These are phyloP conservation scores for Conus canariensis DNA, from an alignment of 2,888 invertebrate genomes.

Conservation along the genomic window DNA sequence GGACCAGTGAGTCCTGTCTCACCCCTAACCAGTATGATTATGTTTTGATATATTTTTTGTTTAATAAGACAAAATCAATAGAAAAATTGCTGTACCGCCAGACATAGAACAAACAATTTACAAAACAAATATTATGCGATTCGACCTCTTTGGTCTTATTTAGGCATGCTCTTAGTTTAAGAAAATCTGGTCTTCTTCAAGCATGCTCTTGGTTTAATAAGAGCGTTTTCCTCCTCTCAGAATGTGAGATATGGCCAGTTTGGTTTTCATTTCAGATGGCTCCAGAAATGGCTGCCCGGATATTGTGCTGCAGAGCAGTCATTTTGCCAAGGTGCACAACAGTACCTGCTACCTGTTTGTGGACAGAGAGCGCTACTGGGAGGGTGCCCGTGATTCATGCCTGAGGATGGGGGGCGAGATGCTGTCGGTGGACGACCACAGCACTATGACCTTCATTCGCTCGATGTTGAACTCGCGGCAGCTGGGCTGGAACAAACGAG, in stretches of 20 bases:
- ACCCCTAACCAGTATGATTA: too few relatives aligned
- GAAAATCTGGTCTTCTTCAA: too few relatives aligned
- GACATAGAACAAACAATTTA: too few relatives aligned
- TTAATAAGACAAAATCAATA: too few relatives aligned
- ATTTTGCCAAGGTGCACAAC: slow-evolving; percentile 51
- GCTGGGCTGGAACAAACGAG: slow-evolving; percentile 64
- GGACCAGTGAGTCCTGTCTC: too few relatives aligned
- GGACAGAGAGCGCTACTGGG: slow-evolving; percentile 66
- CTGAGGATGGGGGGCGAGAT: slow-evolving; percentile 68
- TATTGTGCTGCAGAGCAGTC: slow-evolving; percentile 46
- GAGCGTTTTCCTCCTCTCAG: too few relatives aligned
- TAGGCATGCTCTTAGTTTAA: background rate
- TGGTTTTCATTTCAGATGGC: background rate
- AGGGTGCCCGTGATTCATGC: slow-evolving; percentile 62
- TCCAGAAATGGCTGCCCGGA: slow-evolving; percentile 53
- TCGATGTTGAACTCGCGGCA: slow-evolving; percentile 55
- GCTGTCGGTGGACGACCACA: slow-evolving; percentile 56
- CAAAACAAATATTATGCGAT: too few relatives aligned
- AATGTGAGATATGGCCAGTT: too few relatives aligned
- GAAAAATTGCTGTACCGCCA: too few relatives aligned
- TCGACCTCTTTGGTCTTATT: background rate
- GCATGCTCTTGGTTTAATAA: too few relatives aligned
- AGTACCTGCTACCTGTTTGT: slow-evolving; percentile 68
- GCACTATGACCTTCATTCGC: slow-evolving; percentile 68
- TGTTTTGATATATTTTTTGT: too few relatives aligned